These are phyloP conservation scores for Austrolebias charrua DNA, from an alignment of 2,797 vertebrate species.

Conservation along the genomic window DNA sequence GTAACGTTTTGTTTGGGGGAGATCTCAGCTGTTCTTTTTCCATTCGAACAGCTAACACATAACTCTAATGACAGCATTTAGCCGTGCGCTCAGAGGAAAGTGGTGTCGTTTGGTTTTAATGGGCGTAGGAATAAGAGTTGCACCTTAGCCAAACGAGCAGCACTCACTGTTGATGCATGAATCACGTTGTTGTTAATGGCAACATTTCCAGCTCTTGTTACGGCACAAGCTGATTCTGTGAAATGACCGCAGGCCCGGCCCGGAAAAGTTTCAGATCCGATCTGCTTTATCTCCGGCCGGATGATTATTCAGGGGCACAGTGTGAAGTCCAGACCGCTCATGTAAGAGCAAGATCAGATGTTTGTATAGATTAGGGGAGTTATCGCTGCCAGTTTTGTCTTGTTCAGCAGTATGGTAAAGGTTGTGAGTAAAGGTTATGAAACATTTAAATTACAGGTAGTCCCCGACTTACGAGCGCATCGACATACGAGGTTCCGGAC, in stretches of 20 bases:
- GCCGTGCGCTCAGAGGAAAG: constrained; percentile 11
- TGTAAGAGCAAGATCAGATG: constrained; percentile 28
- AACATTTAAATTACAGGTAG: too few relatives aligned
- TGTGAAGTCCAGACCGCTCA: constrained; percentile 52
- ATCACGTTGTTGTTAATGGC: constrained; percentile 1
- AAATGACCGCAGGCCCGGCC: neutral
- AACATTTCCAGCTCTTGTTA: constrained; percentile 7
- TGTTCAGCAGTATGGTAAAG: neutral
- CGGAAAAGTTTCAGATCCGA: constrained; percentile 17
- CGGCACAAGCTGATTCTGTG: constrained; percentile 4
- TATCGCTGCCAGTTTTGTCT: constrained; percentile 22
- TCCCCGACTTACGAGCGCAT: too few relatives aligned
- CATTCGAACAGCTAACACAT: neutral
- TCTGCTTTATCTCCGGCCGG: constrained; percentile 41
- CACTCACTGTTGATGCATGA: constrained; percentile 1
- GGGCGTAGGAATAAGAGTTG: neutral
- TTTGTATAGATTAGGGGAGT: constrained; percentile 37
- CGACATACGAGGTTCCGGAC: too few relatives aligned
- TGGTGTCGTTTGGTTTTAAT: constrained; percentile 16
- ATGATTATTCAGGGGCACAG: constrained; percentile 40
- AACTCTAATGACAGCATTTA: constrained; percentile 9
- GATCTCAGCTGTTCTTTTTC: neutral
- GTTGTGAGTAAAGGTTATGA: neutral
- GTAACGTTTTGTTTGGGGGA: neutral
- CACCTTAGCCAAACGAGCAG: constrained; percentile 15